Evolutionary conservation across 2,888 invertebrate genomes (phyloP).

Genomic region (Noctuana brunneofusca): DNA sequence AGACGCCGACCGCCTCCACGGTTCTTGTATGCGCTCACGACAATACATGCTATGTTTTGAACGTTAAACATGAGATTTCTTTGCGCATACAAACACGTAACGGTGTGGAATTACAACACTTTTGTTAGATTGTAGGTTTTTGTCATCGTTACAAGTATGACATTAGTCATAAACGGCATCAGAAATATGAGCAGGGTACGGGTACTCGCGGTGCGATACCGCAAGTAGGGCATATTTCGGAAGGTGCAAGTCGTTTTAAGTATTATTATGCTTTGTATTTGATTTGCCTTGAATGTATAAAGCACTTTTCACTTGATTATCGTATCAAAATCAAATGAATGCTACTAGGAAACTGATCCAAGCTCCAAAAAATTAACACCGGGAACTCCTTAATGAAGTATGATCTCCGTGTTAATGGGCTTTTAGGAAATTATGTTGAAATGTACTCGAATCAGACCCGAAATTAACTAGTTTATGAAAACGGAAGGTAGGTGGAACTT

Average conservation of each 20-base stretch:
- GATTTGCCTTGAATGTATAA: too few species aligned
- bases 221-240: conserved; percentile 26
- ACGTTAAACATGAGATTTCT: conserved; percentile 41
- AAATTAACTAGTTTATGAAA: too few species aligned
- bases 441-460: too few species aligned
- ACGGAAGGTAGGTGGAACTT: too few species aligned
- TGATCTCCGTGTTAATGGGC: too few species aligned
- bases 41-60: conserved; percentile 42
- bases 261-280: not conserved
- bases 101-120: conserved; percentile 78
- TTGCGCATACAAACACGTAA: conserved; percentile 61
- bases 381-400: too few species aligned
- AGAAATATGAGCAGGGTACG: conserved; percentile 25
- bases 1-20: conserved; percentile 69
- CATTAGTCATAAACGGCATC: conserved; percentile 62
- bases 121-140: conserved; percentile 77
- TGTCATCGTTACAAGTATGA: conserved; percentile 66
- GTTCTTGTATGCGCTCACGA: conserved; percentile 34
- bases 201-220: conserved; percentile 35
- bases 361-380: too few species aligned
- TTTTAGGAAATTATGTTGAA: too few species aligned
- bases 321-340: too few species aligned
- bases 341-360: too few species aligned
- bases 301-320: too few species aligned
- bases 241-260: conserved; percentile 15